These are phyloP conservation scores for Chionomys nivalis DNA, from an alignment of 2,113 vertebrate species.

Conservation along the genomic window DNA sequence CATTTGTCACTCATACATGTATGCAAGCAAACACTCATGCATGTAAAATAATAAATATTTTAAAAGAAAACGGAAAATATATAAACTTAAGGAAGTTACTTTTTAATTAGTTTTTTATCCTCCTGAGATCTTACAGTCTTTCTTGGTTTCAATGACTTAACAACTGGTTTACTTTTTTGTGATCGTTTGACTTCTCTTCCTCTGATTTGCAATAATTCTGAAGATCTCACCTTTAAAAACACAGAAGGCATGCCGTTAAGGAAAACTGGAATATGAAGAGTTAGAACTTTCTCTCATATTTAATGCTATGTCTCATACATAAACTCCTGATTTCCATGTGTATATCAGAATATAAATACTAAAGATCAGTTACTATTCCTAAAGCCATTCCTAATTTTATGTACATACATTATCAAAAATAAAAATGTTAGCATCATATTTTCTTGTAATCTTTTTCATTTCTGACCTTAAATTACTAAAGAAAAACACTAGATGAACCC, in stretches of 20 bases:
- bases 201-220: slow-evolving; percentile 80
- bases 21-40: not conserved
- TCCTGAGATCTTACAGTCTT: slow-evolving; percentile 58
- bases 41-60: not conserved
- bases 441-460: slow-evolving; percentile 20
- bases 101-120: slow-evolving; percentile 74
- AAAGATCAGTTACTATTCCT: not conserved
- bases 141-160: not conserved
- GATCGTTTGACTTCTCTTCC: slow-evolving; percentile 71
- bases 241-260: slow-evolving; percentile 51
- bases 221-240: slow-evolving; percentile 78
- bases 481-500: not conserved
- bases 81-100: slow-evolving; percentile 78
- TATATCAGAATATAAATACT: slow-evolving; percentile 37
- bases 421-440: slow-evolving; percentile 45
- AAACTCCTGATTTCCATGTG: slow-evolving; percentile 30
- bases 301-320: slow-evolving; percentile 34
- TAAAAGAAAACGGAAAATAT: not conserved
- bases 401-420: slow-evolving; percentile 15
- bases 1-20: not conserved
- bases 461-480: slow-evolving; percentile 37
- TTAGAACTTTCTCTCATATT: slow-evolving; percentile 44
- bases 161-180: slow-evolving; percentile 65
- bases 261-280: not conserved
- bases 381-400: slow-evolving; percentile 48